Base-by-base conservation (phyloP, 2,888 invertebrate genomes). In the Cataglyphis altisquamis region DNA sequence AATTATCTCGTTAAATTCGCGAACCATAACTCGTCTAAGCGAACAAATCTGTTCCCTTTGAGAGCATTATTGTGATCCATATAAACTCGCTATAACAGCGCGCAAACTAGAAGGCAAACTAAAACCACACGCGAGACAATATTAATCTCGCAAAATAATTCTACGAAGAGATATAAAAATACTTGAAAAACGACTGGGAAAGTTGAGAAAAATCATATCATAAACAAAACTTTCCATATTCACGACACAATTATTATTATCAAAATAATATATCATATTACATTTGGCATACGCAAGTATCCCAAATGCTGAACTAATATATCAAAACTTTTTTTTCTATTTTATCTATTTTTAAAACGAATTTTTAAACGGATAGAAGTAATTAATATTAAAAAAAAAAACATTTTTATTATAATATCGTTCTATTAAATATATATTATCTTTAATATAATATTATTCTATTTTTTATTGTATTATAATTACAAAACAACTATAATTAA, bases 1-100 rank as follows among this genome's bases (percentile, higher is more conserved):
- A 82, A 25, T 63, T 82, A 66, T 60, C 52, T 75, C 75, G 39
- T 75, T 60, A 75, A 60, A 39, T 52, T n/a, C 21, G 36, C 10
- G 18, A 9, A 29, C 9, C 25, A 45, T 45, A 32, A 48, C 48
- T 81, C 41, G 64, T 18, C 74, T 73, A 74, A 72, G 36, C 48
- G 32, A n/a, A 18, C 8, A 25, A 66, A 64, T 36, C n/a, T 52
- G 12, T n/a, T 48, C 15, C 21, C 52, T 67, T 67, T 36, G 75
- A 39, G 15, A 32, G 0, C 32, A 12, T 39, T 39, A 52, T 66
- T 41, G 15, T 52, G 29, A 77, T 29, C 15, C n/a, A 18, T n/a
- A 41, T 12, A 55, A 77, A 55, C 41, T 60, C 21, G n/a, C 18
- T 36, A 29, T 32, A 41, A 41, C 21, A 29, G 29, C 21, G 25